phyloP scores from a whole-genome alignment of 1,140 invertebrate genomes.

The Zaprionus lachaisei region DNA sequence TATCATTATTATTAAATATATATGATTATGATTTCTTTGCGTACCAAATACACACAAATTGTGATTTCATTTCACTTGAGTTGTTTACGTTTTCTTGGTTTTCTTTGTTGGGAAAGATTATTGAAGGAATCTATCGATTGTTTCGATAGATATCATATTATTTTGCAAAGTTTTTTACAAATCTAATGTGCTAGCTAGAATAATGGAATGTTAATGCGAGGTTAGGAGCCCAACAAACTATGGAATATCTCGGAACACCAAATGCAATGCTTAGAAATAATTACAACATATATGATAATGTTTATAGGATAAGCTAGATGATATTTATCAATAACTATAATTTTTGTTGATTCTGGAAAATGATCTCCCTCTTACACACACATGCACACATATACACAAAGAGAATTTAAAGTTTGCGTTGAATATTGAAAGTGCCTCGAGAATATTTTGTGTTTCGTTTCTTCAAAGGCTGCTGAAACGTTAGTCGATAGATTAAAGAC shows the following conservation, averaged over 20 bases:
- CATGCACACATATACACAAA: neutral
- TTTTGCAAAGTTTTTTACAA: neutral
- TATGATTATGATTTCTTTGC: slow-evolving; percentile 72
- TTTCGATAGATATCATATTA: neutral
- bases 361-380: neutral
- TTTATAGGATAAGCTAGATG: neutral
- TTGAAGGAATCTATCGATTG: neutral
- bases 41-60: slow-evolving; percentile 78
- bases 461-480: slow-evolving; percentile 13
- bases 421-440: slow-evolving; percentile 45
- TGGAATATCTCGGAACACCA: slow-evolving; percentile 3
- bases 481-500: slow-evolving; percentile 34
- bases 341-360: neutral
- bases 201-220: neutral
- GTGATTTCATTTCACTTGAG: slow-evolving; percentile 61
- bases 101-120: neutral
- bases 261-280: slow-evolving; percentile 10
- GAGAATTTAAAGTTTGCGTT: neutral
- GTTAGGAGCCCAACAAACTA: neutral
- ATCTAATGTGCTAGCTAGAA: slow-evolving; percentile 12
- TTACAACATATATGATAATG: neutral
- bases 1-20: slow-evolving; percentile 63
- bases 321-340: neutral
- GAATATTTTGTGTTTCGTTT: slow-evolving; percentile 11
- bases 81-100: slow-evolving; percentile 12